These are phyloP conservation scores for Rhea pennata DNA, from an alignment of 2,113 vertebrate genomes.

Conservation along the genomic window DNA sequence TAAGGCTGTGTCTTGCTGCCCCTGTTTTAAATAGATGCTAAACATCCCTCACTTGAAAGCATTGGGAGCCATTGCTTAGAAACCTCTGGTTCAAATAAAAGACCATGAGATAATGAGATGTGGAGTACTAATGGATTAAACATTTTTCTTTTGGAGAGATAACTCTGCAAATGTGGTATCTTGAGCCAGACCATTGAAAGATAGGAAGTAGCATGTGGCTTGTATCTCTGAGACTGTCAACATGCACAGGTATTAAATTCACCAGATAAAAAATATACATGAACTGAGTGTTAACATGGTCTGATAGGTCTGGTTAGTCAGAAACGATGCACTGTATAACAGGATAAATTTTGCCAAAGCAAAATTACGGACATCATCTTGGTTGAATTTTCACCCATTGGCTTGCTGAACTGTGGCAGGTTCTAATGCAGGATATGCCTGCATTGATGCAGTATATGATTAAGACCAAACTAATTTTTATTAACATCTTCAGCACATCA, in stretches of 20 bases:
- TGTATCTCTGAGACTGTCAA: not conserved
- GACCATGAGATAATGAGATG: not conserved
- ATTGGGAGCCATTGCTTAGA: not conserved
- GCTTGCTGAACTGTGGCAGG: not conserved
- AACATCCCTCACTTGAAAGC: not conserved
- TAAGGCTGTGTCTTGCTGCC: not conserved
- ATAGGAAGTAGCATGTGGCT: not conserved
- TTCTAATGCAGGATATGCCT: not conserved
- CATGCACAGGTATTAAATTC: not conserved
- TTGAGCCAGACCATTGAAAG: not conserved
- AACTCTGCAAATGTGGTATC: not conserved
- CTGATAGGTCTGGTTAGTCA: not conserved
- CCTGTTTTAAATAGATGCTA: not conserved
- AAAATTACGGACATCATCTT: not conserved
- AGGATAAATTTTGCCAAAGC: not conserved
- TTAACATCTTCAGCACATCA: not conserved
- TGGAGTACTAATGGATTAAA: not conserved
- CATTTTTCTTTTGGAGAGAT: not conserved
- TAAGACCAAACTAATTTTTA: not conserved
- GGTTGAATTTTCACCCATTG: not conserved
- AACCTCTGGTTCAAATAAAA: not conserved
- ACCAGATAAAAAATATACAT: not conserved
- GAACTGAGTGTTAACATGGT: not conserved
- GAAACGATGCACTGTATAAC: fast-evolving
- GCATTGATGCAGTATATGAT: not conserved